These are phyloP conservation scores for Zaprionus tsacasi DNA, from an alignment of 1,140 invertebrate species.

Conservation along the genomic window DNA sequence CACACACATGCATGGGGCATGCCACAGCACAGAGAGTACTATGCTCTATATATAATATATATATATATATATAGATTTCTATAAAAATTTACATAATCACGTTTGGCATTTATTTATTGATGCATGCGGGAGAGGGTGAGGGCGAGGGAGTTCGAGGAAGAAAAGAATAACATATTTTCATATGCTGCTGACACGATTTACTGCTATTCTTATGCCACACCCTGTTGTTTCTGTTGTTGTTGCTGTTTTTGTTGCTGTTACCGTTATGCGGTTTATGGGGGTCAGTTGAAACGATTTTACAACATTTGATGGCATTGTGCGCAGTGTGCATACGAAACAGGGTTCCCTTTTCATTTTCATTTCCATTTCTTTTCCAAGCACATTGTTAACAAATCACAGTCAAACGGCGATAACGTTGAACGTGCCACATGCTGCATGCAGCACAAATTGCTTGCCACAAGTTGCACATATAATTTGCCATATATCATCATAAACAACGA, in stretches of 20 bases:
- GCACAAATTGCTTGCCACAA: slow-evolving; percentile 42
- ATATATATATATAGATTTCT: slow-evolving; percentile 61
- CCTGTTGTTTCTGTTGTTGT: slow-evolving; percentile 33
- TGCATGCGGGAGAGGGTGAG: slow-evolving; percentile 44
- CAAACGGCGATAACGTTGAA: slow-evolving; percentile 22
- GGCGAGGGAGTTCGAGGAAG: neutral
- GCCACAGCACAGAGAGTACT: slow-evolving; percentile 1
- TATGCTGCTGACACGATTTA: slow-evolving; percentile 26
- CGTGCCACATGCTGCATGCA: neutral
- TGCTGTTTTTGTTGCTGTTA: neutral
- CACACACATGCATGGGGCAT: slow-evolving; percentile 1
- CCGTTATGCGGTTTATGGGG: slow-evolving; percentile 41
- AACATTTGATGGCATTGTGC: slow-evolving; percentile 77
- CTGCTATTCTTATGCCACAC: neutral
- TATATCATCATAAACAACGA: slow-evolving; percentile 16
- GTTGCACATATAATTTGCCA: slow-evolving; percentile 29
- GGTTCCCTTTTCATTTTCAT: slow-evolving; percentile 19
- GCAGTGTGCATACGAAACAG: slow-evolving; percentile 63
- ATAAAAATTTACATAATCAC: slow-evolving; percentile 81
- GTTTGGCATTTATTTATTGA: slow-evolving; percentile 83
- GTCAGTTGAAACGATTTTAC: slow-evolving; percentile 78
- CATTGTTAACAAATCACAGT: slow-evolving; percentile 26
- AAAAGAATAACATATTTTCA: slow-evolving; percentile 60
- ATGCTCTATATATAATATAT: slow-evolving; percentile 18
- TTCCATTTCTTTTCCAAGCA: neutral